Evolutionary conservation across 2,888 invertebrate genomes (phyloP).

Genomic region (Bhutanitis thaidina): DNA sequence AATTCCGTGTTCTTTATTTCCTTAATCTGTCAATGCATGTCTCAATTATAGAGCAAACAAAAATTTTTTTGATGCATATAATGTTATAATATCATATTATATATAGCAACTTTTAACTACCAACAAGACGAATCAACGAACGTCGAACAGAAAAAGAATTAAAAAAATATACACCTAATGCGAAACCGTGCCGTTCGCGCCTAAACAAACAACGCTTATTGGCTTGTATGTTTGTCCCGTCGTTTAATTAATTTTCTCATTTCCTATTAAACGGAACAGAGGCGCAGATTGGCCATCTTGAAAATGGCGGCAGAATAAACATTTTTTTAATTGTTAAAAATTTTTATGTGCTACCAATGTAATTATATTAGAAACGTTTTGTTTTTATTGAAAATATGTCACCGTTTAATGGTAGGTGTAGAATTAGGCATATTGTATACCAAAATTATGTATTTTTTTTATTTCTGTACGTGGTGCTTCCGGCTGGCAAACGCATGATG

Average conservation of each 20-base stretch:
- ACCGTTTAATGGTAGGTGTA: neutral
- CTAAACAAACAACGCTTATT: constrained; percentile 64
- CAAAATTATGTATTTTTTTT: too few relatives aligned
- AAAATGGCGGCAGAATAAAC: constrained; percentile 6
- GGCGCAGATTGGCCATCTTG: constrained; percentile 18
- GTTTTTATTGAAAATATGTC: too few relatives aligned
- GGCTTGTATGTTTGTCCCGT: constrained; percentile 52
- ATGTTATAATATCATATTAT: neutral
- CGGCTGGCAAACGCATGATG: too few relatives aligned
- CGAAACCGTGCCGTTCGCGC: constrained; percentile 31
- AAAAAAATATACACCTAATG: constrained; percentile 17
- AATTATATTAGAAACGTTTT: too few relatives aligned
- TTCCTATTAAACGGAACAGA: constrained; percentile 42
- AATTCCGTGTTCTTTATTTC: too few relatives aligned
- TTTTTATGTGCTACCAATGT: too few relatives aligned
- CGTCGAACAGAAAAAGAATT: neutral
- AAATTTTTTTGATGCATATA: too few relatives aligned
- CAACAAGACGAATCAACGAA: neutral
- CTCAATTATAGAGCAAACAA: too few relatives aligned
- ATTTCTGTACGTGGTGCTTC: too few relatives aligned
- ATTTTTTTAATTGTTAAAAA: constrained; percentile 5
- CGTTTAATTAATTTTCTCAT: constrained; percentile 74
- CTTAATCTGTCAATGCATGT: too few relatives aligned
- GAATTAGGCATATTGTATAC: too few relatives aligned
- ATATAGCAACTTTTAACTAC: neutral